Evolutionary conservation across 2,888 invertebrate species (phyloP).

Genomic region (Danaus chrysippus): DNA sequence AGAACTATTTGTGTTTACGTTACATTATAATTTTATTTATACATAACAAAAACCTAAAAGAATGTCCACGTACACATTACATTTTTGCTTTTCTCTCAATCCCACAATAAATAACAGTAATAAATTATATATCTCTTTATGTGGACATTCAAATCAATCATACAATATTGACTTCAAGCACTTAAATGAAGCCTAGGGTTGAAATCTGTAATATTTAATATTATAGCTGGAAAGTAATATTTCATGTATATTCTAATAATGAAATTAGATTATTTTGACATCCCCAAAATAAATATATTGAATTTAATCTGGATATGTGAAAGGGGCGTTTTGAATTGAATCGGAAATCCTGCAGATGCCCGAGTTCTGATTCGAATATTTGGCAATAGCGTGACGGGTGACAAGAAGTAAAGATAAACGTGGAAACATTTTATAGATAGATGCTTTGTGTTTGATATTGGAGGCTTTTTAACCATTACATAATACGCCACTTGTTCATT

Average conservation of each 20-base stretch:
- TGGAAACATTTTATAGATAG: conserved; percentile 40
- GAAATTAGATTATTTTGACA: conserved; percentile 15
- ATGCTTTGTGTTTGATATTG: conserved; percentile 47
- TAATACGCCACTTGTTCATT: not conserved
- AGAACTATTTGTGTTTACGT: too few relatives aligned
- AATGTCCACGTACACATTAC: too few relatives aligned
- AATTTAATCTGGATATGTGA: conserved; percentile 36
- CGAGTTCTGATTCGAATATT: conserved; percentile 15
- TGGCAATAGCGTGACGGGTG: conserved; percentile 61
- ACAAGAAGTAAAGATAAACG: conserved; percentile 70
- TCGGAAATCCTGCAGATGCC: conserved; percentile 28
- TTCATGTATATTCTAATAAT: not conserved
- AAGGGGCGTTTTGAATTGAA: conserved; percentile 27
- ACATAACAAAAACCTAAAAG: too few relatives aligned
- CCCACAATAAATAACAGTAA: too few relatives aligned
- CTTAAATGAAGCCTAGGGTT: too few relatives aligned
- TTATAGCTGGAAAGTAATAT: not conserved
- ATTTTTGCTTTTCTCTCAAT: too few relatives aligned
- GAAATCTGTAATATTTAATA: too few relatives aligned
- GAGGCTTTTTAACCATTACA: not conserved
- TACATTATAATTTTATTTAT: too few relatives aligned
- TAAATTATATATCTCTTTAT: too few relatives aligned
- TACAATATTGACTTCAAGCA: too few relatives aligned
- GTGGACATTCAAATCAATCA: too few relatives aligned
- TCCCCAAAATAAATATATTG: conserved; percentile 22